Percentiles rank a stretch among this genome's conserved stretches.
Evolutionary conservation across 2,113 vertebrate species (phyloP).

Genomic region (Pollimyrus isidori): DNA sequence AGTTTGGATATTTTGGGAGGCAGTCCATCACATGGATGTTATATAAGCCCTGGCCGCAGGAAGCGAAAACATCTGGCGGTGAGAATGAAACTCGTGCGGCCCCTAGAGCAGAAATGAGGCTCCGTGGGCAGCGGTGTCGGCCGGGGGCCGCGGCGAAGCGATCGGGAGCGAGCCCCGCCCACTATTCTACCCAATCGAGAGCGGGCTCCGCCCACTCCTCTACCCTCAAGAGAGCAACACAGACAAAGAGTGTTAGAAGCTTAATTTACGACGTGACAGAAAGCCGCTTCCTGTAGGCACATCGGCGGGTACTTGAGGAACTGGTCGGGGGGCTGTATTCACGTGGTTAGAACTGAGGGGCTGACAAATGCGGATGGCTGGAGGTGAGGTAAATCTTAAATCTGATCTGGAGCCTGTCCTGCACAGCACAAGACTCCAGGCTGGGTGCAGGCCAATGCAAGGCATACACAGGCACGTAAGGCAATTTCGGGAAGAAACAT

Average conservation of each 20-base stretch:
- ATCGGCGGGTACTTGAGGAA: background rate
- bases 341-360: background rate
- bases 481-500: background rate
- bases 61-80: slow-evolving; percentile 40
- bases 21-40: slow-evolving; percentile 34
- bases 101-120: slow-evolving; percentile 18
- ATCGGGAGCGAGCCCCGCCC: background rate
- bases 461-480: background rate
- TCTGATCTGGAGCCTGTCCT: background rate
- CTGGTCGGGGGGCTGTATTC: background rate
- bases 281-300: background rate
- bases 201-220: background rate
- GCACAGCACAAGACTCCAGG: background rate
- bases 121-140: background rate
- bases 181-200: background rate
- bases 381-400: background rate
- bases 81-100: slow-evolving; percentile 27
- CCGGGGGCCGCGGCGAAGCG: background rate
- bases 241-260: background rate
- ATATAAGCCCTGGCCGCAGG: slow-evolving; percentile 27
- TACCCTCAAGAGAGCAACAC: background rate
- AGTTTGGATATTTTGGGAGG: slow-evolving; percentile 21
- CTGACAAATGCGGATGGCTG: background rate
- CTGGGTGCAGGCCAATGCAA: background rate
- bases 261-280: background rate